A percentile compares a stretch with the other conserved stretches of the same genome.
Conservation (phyloP, 2,888 invertebrate genomes). For the Dinocampus coccinellae region DNA sequence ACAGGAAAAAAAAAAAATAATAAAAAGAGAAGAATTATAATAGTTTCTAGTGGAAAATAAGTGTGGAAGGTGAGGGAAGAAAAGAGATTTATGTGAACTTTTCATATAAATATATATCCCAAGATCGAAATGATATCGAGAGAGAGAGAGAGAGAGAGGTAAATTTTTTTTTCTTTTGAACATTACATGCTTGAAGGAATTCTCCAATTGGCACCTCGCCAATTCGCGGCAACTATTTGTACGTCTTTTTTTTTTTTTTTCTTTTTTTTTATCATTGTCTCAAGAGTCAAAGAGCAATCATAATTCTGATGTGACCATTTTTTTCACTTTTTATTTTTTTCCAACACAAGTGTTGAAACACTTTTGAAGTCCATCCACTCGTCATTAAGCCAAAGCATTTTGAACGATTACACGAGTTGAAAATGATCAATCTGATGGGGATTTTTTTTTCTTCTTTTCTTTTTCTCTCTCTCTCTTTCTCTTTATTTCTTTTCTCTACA, state of each 20-base stretch:
- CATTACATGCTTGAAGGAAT: background rate
- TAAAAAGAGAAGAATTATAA: background rate
- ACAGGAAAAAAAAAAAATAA: background rate
- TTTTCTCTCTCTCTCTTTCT: background rate
- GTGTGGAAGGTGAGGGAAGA: background rate
- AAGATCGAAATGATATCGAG: background rate
- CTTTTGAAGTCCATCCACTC: background rate
- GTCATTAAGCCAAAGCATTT: background rate
- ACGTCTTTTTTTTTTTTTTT: background rate
- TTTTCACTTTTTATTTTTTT: background rate
- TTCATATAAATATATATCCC: background rate
- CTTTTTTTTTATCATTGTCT: background rate
- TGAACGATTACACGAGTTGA: background rate
- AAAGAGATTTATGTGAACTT: constrained; percentile 1
- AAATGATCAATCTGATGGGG: background rate
- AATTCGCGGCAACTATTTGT: background rate
- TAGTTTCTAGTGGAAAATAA: background rate
- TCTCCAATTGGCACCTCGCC: background rate
- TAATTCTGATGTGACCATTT: background rate
- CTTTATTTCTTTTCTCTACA: background rate
- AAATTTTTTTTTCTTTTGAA: background rate
- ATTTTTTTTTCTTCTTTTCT: background rate
- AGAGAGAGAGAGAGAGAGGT: background rate
- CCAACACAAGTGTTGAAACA: background rate
- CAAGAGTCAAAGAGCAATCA: background rate